phyloP scores from a whole-genome alignment of 2,113 vertebrate species.

The Trachemys scripta region DNA sequence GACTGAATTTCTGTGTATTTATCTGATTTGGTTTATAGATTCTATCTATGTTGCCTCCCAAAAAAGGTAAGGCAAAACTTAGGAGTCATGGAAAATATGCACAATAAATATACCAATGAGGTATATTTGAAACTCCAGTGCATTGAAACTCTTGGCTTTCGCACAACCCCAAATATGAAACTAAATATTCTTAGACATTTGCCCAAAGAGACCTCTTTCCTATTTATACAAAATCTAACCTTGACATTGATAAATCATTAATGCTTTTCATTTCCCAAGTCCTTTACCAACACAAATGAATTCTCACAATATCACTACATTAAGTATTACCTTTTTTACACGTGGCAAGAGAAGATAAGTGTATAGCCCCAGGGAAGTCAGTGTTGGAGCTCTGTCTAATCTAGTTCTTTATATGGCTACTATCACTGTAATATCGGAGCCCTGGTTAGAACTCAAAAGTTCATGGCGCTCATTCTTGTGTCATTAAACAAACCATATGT shows the following conservation, averaged over 20 bases:
- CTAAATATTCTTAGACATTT: not conserved
- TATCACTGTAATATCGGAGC: not conserved
- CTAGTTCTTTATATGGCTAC: not conserved
- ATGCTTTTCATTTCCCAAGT: accelerated
- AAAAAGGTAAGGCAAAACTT: not conserved
- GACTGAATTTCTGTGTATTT: not conserved
- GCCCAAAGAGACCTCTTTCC: not conserved
- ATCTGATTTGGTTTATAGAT: not conserved
- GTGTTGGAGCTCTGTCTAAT: too few species aligned
- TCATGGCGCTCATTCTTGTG: not conserved
- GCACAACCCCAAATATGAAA: not conserved
- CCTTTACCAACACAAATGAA: not conserved
- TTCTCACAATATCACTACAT: accelerated
- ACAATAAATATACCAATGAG: not conserved
- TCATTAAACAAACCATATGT: not conserved
- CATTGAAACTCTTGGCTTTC: not conserved
- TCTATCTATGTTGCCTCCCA: not conserved
- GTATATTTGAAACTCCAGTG: not conserved
- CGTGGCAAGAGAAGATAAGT: not conserved
- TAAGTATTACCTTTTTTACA: not conserved
- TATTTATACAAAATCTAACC: accelerated
- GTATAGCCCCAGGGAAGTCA: not conserved
- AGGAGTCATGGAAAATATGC: accelerated
- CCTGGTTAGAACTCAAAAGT: not conserved
- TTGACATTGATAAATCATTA: not conserved